These are phyloP conservation scores for Pilophorus perplexus DNA, from an alignment of 2,888 invertebrate species.

Conservation along the genomic window DNA sequence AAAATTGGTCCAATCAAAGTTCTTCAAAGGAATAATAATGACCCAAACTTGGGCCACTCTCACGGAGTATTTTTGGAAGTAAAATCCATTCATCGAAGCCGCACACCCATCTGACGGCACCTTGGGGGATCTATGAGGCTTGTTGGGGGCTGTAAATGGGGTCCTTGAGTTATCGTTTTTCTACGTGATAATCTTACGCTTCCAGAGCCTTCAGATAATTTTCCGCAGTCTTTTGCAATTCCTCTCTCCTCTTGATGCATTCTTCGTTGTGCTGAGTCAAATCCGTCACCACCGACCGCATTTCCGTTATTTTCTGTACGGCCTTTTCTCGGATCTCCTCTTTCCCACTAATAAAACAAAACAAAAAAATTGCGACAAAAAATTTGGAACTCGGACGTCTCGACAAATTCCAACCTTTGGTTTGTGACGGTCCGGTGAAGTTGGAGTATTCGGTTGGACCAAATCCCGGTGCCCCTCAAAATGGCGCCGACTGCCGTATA, in stretches of 20 bases:
- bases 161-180: neutral
- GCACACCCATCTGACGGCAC: neutral
- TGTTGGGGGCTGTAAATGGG: neutral
- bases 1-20: too few relatives aligned
- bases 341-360: neutral
- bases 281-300: conserved; percentile 7
- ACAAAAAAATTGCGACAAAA: too few relatives aligned
- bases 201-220: conserved; percentile 20
- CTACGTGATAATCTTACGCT: neutral
- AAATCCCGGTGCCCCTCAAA: too few relatives aligned
- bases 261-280: conserved; percentile 11
- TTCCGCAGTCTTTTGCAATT: conserved; percentile 8
- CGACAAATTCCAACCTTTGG: too few relatives aligned
- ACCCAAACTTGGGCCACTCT: too few relatives aligned
- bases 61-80: too few relatives aligned
- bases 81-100: neutral
- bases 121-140: neutral
- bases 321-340: neutral
- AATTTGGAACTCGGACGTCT: too few relatives aligned
- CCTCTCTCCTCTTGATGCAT: conserved; percentile 9
- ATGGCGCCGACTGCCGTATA: too few relatives aligned
- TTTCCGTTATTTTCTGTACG: conserved; percentile 8
- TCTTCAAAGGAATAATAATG: too few relatives aligned
- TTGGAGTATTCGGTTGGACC: too few relatives aligned
- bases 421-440: too few relatives aligned